Conservation (phyloP, 2,113 vertebrate species). For the Lathamus discolor region DNA sequence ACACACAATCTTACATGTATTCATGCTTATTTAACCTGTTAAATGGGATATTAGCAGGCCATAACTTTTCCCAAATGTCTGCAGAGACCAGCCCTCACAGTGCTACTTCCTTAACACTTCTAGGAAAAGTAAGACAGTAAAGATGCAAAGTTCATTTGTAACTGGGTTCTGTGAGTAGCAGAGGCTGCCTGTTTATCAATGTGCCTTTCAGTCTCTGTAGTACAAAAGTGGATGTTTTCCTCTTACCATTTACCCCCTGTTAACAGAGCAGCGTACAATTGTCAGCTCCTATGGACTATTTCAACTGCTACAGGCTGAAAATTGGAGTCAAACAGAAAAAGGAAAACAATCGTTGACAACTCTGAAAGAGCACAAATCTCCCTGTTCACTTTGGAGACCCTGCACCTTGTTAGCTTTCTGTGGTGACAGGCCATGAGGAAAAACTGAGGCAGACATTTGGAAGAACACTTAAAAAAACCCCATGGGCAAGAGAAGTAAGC, state of each 20-base stretch:
- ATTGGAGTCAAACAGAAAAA: neutral
- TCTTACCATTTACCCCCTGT: neutral
- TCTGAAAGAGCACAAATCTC: neutral
- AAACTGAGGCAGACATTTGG: neutral
- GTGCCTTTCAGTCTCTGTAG: neutral
- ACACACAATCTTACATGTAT: neutral
- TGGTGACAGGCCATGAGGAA: neutral
- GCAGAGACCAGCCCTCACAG: neutral
- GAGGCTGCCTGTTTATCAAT: neutral
- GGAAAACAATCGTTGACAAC: neutral
- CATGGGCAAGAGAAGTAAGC: neutral
- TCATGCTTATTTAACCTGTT: constrained; percentile 1
- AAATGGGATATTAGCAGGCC: neutral
- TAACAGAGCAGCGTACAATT: neutral
- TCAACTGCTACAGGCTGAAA: neutral
- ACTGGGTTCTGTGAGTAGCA: neutral
- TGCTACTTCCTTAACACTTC: neutral
- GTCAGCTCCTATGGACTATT: neutral
- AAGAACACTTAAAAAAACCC: neutral
- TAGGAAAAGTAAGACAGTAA: neutral
- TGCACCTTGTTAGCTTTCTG: neutral
- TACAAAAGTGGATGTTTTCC: neutral
- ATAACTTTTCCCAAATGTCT: constrained; percentile 12
- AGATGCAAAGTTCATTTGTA: neutral
- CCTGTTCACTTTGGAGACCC: neutral